Conservation (phyloP, 2,797 vertebrate species). For the Carcharodon carcharias region DNA sequence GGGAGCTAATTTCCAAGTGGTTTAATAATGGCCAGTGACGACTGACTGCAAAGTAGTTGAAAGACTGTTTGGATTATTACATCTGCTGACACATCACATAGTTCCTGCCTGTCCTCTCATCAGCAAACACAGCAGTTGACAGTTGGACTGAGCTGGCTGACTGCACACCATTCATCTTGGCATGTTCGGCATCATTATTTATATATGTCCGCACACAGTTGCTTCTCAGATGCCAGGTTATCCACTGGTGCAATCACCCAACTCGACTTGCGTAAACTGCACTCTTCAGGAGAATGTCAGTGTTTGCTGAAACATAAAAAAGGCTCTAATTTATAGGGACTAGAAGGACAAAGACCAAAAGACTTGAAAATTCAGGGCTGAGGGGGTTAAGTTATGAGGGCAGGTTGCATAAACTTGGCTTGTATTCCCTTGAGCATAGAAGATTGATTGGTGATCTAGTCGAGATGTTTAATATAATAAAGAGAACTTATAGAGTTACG, state of each 20-base stretch:
- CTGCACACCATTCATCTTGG: not conserved
- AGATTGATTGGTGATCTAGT: not conserved
- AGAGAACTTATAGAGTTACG: too few species aligned
- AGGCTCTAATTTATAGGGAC: not conserved
- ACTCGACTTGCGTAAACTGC: not conserved
- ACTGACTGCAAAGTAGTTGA: not conserved
- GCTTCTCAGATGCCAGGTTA: not conserved
- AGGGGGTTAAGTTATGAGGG: not conserved
- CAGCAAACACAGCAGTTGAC: not conserved
- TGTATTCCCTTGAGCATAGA: not conserved
- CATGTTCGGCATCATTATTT: not conserved
- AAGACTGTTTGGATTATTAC: not conserved
- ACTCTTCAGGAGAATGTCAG: not conserved
- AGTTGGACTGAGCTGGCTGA: not conserved
- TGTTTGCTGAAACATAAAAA: not conserved
- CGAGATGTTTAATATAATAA: not conserved
- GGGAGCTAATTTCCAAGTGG: not conserved
- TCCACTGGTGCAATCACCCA: not conserved
- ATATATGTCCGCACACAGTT: not conserved
- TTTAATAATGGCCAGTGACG: not conserved
- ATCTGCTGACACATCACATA: conserved; percentile 28
- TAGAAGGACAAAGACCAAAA: not conserved
- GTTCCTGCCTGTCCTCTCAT: not conserved
- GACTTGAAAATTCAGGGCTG: not conserved
- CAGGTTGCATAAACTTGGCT: not conserved